Evolutionary conservation across 2,888 invertebrate genomes (phyloP).

Genomic region (Coelinius sp.): DNA sequence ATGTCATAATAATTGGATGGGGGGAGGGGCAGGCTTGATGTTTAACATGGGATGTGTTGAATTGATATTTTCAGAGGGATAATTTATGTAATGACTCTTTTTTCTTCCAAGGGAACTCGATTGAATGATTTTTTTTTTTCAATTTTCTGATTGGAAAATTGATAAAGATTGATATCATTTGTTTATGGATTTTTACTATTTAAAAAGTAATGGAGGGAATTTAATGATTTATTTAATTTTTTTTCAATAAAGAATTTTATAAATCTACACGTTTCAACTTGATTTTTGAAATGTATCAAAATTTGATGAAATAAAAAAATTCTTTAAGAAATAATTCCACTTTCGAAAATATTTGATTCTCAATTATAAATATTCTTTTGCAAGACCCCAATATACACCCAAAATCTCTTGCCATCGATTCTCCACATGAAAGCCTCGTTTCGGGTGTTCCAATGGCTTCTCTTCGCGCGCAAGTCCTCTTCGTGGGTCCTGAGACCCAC

Average conservation of each 20-base stretch:
- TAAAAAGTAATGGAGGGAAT: not conserved
- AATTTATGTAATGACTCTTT: not conserved
- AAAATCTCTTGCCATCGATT: not conserved
- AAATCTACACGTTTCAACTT: too few species aligned
- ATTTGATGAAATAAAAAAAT: too few species aligned
- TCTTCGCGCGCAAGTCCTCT: slow-evolving; percentile 30
- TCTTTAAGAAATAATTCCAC: too few species aligned
- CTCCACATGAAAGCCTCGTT: not conserved
- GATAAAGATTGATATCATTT: too few species aligned
- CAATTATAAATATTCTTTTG: not conserved
- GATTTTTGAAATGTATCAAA: too few species aligned
- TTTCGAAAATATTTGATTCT: not conserved
- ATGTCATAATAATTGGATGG: slow-evolving; percentile 9
- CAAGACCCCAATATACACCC: not conserved
- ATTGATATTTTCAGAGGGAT: not conserved
- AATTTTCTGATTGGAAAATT: too few species aligned
- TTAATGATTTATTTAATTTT: too few species aligned
- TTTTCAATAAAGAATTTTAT: too few species aligned
- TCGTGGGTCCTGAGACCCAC: slow-evolving; percentile 55
- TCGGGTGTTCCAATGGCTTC: not conserved
- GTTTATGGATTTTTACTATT: too few species aligned
- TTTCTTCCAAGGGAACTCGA: not conserved
- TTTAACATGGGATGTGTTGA: not conserved
- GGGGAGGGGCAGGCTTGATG: not conserved
- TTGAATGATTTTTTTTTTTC: too few species aligned